Evolutionary conservation across 2,888 invertebrate genomes (phyloP), one percentile per base, ranked within the genome.

Genomic region (Agriopis marginaria): DNA sequence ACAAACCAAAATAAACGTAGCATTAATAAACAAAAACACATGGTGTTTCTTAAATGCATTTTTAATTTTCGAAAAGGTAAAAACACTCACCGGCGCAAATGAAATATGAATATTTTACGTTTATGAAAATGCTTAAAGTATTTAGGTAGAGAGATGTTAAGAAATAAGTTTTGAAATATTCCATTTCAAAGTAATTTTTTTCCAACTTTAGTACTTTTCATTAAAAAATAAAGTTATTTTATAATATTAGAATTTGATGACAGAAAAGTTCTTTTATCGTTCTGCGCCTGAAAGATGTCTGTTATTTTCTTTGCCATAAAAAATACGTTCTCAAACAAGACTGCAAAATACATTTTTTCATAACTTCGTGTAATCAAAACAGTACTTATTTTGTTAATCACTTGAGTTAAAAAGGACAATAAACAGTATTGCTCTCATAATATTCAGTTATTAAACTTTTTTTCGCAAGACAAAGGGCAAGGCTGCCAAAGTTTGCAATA

Each of bases 381-480:
- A 44, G 53, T 23, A 14, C 61, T 62, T 62, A 62, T 44, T 62
- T 50, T 42, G 61, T 62, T 62, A 51, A 62, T 62, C 61, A 50
- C 56, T 73, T 72, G 45, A 68, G 50, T 63, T 63, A 70, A 70
- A 71, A 64, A 65, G 11, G 44, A 61, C 50, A 32, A 53, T 66
- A 71, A 72, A 74, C 72, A 69, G 56, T 58, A 68, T 56, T 64
- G 74, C 66, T 45, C 51, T 50, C 71, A 49, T 68, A 66, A 73
- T 69, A 67, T 78, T 76, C 75, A 74, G 74, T 77, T 83, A 84
- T 81, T 78, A 81, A 81, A 81, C 82, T 79, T 82, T 82, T 82
- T 79, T 75, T 71, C 23, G 11, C 78, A 78, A 80, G 82, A 82
- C 80, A 80, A 81, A 81, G 74, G 77, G 75, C 75, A 74, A 75